Base-by-base conservation (phyloP, 2,797 vertebrate genomes). In the Mallotus villosus region DNA sequence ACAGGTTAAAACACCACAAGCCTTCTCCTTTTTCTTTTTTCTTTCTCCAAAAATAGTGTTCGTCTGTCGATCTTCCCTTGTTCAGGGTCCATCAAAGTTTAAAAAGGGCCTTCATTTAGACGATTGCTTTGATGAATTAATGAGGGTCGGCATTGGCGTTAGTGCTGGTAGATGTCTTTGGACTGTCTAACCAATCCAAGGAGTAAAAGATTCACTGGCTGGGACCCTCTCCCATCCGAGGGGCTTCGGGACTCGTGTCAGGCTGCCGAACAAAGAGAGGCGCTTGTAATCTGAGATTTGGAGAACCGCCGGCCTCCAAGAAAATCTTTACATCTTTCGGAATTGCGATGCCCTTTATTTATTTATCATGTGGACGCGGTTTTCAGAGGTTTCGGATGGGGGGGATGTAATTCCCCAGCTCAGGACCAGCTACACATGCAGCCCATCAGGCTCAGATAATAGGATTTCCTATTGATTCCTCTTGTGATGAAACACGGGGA, bases 51-150 rank as follows among this genome's bases (percentile, higher is more conserved):
- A 14, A 51, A 17, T 1, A 5, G 49, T 41, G 62, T 37, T 5
- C 29, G 63, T 65, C 37, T 65, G 63, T 46, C 9, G 6, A 24
- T 68, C 65, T 65, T 76, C 62, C 27, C 65, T 71, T 78, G 58
- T 81, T 80, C 73, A 24, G 22, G 17, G 27, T n/a, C 63, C 63
- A 84, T 85, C 51, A 85, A 85, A 83, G 78, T 84, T 85, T 84
- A 79, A 83, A 75, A 46, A 16, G 49, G 27, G 64, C 55, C 71
- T 70, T 83, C 82, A 81, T 85, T 81, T 84, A 81, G 27, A 78
- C 51, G 69, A 29, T 19, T 63, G 27, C 82, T 82, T 84, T 84
- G 82, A 84, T 81, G 74, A 84, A 84, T 84, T 79, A 82, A 82
- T 78, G 73, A 82, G 64, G 67, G 75, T 70, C 68, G 70, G 71